These are phyloP conservation scores for Anoplophora glabripennis DNA, from an alignment of 1,140 invertebrate genomes.

Conservation along the genomic window DNA sequence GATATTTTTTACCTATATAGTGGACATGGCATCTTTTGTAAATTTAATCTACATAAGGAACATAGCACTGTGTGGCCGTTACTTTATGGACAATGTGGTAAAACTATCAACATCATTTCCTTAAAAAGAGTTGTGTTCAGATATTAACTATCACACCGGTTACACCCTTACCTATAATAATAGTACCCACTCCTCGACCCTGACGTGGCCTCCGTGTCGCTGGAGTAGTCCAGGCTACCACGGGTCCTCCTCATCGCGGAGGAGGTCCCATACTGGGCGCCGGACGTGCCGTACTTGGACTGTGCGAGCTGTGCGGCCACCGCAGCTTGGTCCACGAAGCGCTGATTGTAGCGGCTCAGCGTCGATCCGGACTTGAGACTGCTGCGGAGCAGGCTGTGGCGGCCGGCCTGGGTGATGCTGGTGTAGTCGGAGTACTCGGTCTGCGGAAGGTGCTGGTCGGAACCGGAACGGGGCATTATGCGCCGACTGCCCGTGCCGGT, in stretches of 20 bases:
- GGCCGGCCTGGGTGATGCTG: conserved; percentile 62
- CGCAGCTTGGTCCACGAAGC: conserved; percentile 55
- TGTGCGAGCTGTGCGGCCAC: conserved; percentile 51
- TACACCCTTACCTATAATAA: conserved; percentile 59
- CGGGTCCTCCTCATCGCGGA: conserved; percentile 63
- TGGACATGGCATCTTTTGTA: no score
- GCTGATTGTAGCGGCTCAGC: conserved; percentile 55
- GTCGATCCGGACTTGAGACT: conserved; percentile 67
- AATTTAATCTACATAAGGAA: no score
- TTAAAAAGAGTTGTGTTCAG: no score
- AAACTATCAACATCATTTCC: no score
- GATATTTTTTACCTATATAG: no score
- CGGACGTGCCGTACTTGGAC: conserved; percentile 43
- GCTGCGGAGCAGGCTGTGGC: conserved; percentile 71
- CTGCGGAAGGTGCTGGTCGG: conserved; percentile 78
- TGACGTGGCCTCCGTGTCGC: conserved; percentile 88
- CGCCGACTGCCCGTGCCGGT: conserved; percentile 50
- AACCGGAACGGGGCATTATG: conserved; percentile 76
- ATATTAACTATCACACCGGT: no score
- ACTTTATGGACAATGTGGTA: no score
- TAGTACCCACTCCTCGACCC: conserved; percentile 75
- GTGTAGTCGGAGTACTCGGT: conserved; percentile 74
- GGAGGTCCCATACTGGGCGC: conserved; percentile 40
- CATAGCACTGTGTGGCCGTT: no score
- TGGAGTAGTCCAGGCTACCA: conserved; percentile 81